Base-by-base conservation (phyloP, 1,140 invertebrate species). In the Cotesia chilonis region DNA sequence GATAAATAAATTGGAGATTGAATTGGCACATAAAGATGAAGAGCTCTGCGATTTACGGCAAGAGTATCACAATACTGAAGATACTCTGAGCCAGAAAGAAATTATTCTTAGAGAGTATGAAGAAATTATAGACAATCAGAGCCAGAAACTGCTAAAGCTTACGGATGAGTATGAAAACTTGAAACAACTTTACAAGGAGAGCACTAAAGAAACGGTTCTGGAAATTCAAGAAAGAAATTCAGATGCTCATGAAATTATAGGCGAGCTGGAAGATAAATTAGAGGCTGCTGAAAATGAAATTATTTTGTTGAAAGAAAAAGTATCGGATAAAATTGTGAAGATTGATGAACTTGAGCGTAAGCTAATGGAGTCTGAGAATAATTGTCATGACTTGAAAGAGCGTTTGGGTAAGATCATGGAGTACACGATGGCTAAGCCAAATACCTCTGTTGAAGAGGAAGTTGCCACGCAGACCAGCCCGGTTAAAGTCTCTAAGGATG, bases 301-400 rank as follows among this genome's bases (percentile, higher is more conserved):
- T 38, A 7, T 57, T 9, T 1, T 14, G 36, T 64, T 79, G 4
- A 74, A 65, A 51, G 57, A 78, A 52, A 76, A 80, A 74, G 74
- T 79, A 59, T 60, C 54, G 35, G 7, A 72, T 60, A 77, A 65
- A 63, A n/a, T 38, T 12, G 51, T n/a, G 5, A 74, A 80, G 77
- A 75, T 80, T 65, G 9, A 76, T 61, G 71, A 6, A 14, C 63
- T 82, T 20, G 75, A 74, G 38, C 57, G 74, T 20, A 75, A 76
- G 63, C 41, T 80, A 28, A 66, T 73, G 7, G 52, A 75, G 14
- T 66, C 73, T 36, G 74, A 66, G 61, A 51, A 60, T 51, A 52
- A 75, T 35, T 7, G 41, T 69, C 5, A 54, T 41, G 37, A 52
- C 3, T 35, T 57, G 57, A 59, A 37, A 17, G 4, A 61, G 35